Base-by-base conservation (phyloP, 2,888 invertebrate genomes). In the Tachina lurida region DNA sequence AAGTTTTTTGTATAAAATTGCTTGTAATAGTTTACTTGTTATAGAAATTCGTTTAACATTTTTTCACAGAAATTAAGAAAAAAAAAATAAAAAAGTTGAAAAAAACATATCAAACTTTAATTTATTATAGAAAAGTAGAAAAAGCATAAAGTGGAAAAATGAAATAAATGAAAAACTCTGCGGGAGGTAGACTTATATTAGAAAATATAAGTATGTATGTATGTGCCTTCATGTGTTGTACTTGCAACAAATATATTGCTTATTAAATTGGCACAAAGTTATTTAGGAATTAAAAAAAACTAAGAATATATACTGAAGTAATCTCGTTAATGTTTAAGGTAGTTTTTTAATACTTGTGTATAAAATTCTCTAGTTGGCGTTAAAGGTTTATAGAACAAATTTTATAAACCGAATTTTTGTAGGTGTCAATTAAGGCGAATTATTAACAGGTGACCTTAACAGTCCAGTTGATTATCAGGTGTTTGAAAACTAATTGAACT, bases 1-100 rank as follows among this genome's bases (percentile, higher is more conserved):
- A 76, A 82, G 45, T 60, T 68, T 68, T 31, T 31, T 7, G 31
- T 49, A 13, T 12, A 22, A 13, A 19, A 47, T 43, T 22, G 31
- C 58, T 58, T n/a, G 65, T 5, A 67, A 31, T 22, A 45, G 63
- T 75, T 74, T 70, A 56, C 43, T 56, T 58, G 76, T 68, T 60
- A 47, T 10, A 63, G 47, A 49, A 43, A 43, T 60, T 47, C 9
- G 17, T 67, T 45, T 60, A 7, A 39, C n/a, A 13, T 19, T 75
- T 49, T 45, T 17, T 67, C 45, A 56, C 43, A 65, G 45, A 5
- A 15, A 58, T 15, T 10, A 19, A 3, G 12, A 63, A 78, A 54
- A 45, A 60, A 70, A 62, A 49, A 47, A 54, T 43, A 41, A 49
- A 62, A 63, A 43, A 7, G 39, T 7, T 3, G 3, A 54, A 19